Evolutionary conservation across 2,888 invertebrate genomes (phyloP), one percentile per base, ranked within the genome.

Genomic region (Stenurella melanura): DNA sequence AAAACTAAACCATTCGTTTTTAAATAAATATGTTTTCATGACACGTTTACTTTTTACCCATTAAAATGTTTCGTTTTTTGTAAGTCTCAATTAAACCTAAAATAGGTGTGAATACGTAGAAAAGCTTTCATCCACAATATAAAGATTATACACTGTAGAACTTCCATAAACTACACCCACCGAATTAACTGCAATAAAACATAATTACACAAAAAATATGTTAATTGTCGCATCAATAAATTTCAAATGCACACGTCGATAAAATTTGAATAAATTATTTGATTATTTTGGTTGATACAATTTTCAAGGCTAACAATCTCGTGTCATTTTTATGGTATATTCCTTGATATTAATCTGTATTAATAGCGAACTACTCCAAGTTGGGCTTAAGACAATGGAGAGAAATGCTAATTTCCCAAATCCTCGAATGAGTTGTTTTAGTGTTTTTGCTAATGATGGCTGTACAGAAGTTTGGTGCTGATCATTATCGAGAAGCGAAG

Each of bases 401-500:
- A 57, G 69, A 19, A 30, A 69, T 69, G 60, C 83, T 83, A 85
- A 86, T 85, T 85, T 85, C 84, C 83, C 82, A 83, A 85, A 86
- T 83, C 84, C 80, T 81, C 83, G 83, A 85, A 85, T 83, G 84
- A 84, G 83, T 83, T 81, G 81, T 81, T 83, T 84, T 82, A 84
- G 80, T 84, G 85, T 85, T 85, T 83, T 85, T 83, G 82, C 81
- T 80, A 82, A 83, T 82, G 83, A 79, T 81, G 80, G 81, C 75
- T 67, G 74, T 81, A 78, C 38, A 64, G 56, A 19, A 84, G 83
- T 84, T 85, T 80, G 83, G 78, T 83, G 80, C 82, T 85, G 87
- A 87, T 87, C 85, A 87, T 87, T 87, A 87, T 87, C 87, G 84
- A 82, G 83, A 81, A 79, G 83, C 73, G 79, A 84, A 84, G 85